Evolutionary conservation across 1,140 invertebrate species (phyloP).

Genomic region (Battus philenor): DNA sequence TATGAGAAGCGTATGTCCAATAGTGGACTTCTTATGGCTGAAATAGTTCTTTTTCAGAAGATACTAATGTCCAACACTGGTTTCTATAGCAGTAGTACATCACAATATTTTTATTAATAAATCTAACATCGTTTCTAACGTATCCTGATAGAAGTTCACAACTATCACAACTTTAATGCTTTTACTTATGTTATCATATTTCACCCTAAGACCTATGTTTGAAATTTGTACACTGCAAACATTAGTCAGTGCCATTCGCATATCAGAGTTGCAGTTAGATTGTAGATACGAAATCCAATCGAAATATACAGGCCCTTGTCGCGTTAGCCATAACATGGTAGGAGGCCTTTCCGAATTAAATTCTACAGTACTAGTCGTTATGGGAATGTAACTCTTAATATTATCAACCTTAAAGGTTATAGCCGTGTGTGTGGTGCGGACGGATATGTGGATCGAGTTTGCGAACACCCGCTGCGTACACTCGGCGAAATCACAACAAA

Average conservation of each 20-base stretch:
- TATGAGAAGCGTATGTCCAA: too few relatives aligned
- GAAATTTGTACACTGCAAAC: constrained; percentile 69
- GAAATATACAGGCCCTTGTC: constrained; percentile 68
- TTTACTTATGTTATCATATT: too few relatives aligned
- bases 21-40: too few relatives aligned
- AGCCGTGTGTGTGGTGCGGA: constrained; percentile 23
- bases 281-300: constrained; percentile 68
- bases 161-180: too few relatives aligned
- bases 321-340: constrained; percentile 62
- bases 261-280: constrained; percentile 56
- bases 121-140: too few relatives aligned
- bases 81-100: too few relatives aligned
- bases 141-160: too few relatives aligned
- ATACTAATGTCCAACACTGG: too few relatives aligned
- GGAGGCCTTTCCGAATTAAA: constrained; percentile 67
- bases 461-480: constrained; percentile 63
- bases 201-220: too few relatives aligned
- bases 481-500: constrained; percentile 70
- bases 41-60: too few relatives aligned
- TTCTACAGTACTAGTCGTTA: constrained; percentile 29
- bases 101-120: too few relatives aligned
- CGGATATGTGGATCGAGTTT: constrained; percentile 52
- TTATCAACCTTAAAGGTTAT: constrained; percentile 30
- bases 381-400: constrained; percentile 36
- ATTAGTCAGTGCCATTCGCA: constrained; percentile 62